phyloP scores from a whole-genome alignment of 2,113 vertebrate genomes.

The Amblyopsis rosae region DNA sequence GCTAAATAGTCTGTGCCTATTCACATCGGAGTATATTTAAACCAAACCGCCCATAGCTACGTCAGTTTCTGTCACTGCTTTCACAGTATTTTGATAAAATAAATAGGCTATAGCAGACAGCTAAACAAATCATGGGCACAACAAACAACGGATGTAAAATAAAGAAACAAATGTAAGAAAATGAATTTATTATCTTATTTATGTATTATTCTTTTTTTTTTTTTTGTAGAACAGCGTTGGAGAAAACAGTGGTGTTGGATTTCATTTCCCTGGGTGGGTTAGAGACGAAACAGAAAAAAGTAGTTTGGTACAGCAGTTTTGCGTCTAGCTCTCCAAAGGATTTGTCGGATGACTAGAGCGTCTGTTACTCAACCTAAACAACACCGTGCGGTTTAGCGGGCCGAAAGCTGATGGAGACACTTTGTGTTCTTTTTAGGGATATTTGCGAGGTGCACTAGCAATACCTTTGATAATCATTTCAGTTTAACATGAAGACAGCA shows the following conservation, averaged over 20 bases:
- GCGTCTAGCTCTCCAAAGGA: conserved; percentile 24
- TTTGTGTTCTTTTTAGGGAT: background rate
- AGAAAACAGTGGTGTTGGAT: conserved; percentile 46
- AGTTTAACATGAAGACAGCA: conserved; percentile 37
- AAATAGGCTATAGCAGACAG: too few relatives aligned
- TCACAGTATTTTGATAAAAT: too few relatives aligned
- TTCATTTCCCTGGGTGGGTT: conserved; percentile 45
- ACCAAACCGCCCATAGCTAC: too few relatives aligned
- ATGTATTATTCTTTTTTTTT: background rate
- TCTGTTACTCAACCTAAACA: conserved; percentile 11
- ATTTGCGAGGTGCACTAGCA: conserved; percentile 8
- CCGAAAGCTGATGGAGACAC: conserved; percentile 14
- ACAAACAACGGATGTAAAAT: too few relatives aligned
- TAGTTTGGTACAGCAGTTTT: conserved; percentile 30
- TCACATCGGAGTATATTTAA: too few relatives aligned
- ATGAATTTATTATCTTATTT: too few relatives aligned
- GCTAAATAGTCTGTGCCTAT: too few relatives aligned
- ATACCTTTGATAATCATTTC: background rate
- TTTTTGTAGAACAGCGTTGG: conserved; percentile 4
- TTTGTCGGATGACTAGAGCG: conserved; percentile 5
- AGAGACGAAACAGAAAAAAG: conserved; percentile 3
- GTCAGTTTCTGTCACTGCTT: too few relatives aligned
- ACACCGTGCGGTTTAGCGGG: background rate
- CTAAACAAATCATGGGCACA: too few relatives aligned
- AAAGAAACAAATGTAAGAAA: too few relatives aligned